Conservation (phyloP, 2,888 invertebrate genomes). For the Rugalucina vietnamica region DNA sequence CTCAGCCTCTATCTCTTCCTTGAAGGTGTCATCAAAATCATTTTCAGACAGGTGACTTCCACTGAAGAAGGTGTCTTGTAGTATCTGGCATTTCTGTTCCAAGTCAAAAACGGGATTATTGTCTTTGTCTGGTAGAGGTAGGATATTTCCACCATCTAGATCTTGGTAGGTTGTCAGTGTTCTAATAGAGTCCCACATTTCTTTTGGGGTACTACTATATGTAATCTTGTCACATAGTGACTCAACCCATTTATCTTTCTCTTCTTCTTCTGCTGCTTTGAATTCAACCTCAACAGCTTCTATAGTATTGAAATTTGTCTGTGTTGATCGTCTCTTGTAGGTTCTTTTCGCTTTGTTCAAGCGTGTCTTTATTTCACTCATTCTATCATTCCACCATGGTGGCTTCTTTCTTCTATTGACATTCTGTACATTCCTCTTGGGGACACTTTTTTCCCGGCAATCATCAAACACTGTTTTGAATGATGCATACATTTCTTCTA, state of each 20-base stretch:
- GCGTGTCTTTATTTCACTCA: not conserved
- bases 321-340: not conserved
- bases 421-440: too few relatives aligned
- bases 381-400: not conserved
- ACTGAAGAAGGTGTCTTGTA: not conserved
- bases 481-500: not conserved
- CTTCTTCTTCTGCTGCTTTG: not conserved
- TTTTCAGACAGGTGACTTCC: too few relatives aligned
- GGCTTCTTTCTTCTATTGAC: not conserved
- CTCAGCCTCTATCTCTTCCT: not conserved
- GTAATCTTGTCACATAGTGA: not conserved
- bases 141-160: conserved; percentile 1
- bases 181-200: not conserved
- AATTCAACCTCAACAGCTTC: not conserved
- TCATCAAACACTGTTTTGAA: not conserved
- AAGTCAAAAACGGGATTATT: not conserved
- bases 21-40: not conserved
- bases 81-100: too few relatives aligned
- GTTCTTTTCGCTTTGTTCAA: not conserved
- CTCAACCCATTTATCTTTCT: not conserved
- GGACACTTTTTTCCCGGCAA: not conserved
- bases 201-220: not conserved
- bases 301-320: not conserved
- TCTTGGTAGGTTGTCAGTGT: not conserved
- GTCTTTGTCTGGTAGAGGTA: not conserved